Evolutionary conservation across 2,888 invertebrate species (phyloP), one percentile per base, ranked within the genome.

Genomic region (Zaprionus lineosus): DNA sequence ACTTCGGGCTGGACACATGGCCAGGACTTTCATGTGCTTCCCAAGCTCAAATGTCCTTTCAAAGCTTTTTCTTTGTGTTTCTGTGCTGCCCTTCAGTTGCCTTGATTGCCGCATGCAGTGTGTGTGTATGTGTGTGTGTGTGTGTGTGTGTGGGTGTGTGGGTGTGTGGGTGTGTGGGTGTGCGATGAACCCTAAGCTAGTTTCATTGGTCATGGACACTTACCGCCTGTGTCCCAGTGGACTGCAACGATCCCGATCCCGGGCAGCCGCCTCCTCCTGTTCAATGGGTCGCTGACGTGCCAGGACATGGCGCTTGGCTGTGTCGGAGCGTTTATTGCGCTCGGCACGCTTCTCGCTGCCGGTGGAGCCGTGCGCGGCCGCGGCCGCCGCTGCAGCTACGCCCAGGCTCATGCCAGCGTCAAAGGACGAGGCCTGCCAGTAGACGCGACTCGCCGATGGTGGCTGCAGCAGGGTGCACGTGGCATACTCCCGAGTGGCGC

Each of bases 391-490:
- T 3, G 4, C 31, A 8, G 28, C 24, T 12, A 33, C 9, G 86
- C 92, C 33, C 1, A 28, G 69, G 61, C 63, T 66, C 43, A 71
- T 74, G 51, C 83, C 74, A 85, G 92, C 95, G 87, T 96, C 96
- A 57, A 96, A 95, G 51, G 95, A 95, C 59, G 96, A 91, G 14
- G 96, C 95, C 90, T 96, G 95, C 88, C 96, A 93, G 53, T 88
- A 87, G 8, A 86, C 78, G 18, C 86, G 87, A 41, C 74, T 75
- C 50, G 94, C 94, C 40, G 95, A 91, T 21, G 93, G 89, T 14
- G 94, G 93, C 86, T 93, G 93, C 15, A 94, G 89, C 29, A 93
- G 87, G 2, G 86, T 61, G 51, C 88, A 84, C 0, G 65, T 66
- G 8, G 81, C 73, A 26, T 69, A 84, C 59, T 92, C 92, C 0